These are phyloP conservation scores for Eleutherodactylus coqui DNA, from an alignment of 2,797 vertebrate genomes.

Conservation along the genomic window DNA sequence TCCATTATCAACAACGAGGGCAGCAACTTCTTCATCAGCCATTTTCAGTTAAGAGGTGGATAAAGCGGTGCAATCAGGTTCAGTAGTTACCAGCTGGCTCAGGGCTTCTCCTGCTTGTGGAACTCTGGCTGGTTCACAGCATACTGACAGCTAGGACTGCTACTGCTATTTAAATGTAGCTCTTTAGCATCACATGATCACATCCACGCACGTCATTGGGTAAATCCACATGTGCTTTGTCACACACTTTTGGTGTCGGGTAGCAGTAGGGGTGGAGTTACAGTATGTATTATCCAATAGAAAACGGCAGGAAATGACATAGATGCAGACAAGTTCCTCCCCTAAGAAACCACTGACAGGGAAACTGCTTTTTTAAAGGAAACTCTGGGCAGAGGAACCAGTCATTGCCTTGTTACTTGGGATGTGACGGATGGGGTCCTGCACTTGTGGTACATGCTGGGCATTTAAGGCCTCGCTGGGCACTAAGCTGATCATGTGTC, in stretches of 20 bases:
- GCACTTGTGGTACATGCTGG: slow-evolving; percentile 40
- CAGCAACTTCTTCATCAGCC: too few species aligned
- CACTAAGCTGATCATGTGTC: slow-evolving; percentile 53
- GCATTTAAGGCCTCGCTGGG: slow-evolving; percentile 58
- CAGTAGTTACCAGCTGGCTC: too few species aligned
- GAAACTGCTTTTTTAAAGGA: not conserved
- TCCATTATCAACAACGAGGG: too few species aligned
- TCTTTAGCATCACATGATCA: not conserved
- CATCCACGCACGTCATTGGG: not conserved
- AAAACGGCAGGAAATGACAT: not conserved
- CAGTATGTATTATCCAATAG: not conserved
- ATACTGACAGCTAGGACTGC: too few species aligned
- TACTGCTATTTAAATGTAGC: not conserved
- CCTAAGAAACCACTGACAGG: not conserved
- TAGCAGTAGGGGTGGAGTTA: too few species aligned
- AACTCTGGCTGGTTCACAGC: too few species aligned
- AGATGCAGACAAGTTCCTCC: accelerated
- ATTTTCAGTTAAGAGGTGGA: too few species aligned
- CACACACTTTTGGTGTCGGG: too few species aligned
- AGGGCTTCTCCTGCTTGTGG: too few species aligned
- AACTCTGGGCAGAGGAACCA: not conserved
- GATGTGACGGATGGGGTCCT: slow-evolving; percentile 37
- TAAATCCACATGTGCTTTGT: too few species aligned
- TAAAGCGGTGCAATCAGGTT: too few species aligned
- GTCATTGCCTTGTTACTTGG: slow-evolving; percentile 32